Conservation (phyloP, 1,140 invertebrate genomes). For the Dolichoris vasculosae region DNA sequence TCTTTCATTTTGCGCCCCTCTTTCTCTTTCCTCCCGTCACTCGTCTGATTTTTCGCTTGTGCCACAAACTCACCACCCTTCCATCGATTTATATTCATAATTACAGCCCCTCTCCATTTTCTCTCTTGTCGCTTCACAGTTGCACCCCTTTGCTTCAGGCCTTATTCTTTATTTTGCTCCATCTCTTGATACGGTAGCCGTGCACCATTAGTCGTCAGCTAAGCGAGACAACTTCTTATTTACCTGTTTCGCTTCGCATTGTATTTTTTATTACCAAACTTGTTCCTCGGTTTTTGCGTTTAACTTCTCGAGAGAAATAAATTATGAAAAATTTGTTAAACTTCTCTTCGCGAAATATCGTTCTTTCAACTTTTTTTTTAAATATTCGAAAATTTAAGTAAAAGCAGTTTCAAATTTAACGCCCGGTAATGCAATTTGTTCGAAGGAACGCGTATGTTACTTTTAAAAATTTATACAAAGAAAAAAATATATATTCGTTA, state of each 20-base stretch:
- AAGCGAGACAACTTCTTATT: conserved; percentile 13
- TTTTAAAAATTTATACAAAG: too few species aligned
- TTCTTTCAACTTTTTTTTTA: too few species aligned
- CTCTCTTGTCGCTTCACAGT: conserved; percentile 62
- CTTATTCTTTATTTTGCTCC: background rate
- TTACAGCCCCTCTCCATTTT: conserved; percentile 61
- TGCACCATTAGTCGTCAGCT: background rate
- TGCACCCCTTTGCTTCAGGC: conserved; percentile 13
- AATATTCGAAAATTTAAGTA: too few species aligned
- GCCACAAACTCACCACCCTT: conserved; percentile 38
- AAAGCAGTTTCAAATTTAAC: too few species aligned
- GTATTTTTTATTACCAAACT: background rate
- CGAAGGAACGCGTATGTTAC: too few species aligned
- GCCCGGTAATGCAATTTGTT: too few species aligned
- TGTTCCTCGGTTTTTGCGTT: background rate
- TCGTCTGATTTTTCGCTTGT: conserved; percentile 39
- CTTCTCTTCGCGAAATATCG: too few species aligned
- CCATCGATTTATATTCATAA: conserved; percentile 74
- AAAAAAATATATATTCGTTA: too few species aligned
- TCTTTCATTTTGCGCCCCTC: background rate
- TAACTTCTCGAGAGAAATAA: background rate
- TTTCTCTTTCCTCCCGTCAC: conserved; percentile 51
- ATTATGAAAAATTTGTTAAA: background rate
- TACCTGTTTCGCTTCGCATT: background rate
- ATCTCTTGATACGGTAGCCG: background rate